Base-by-base conservation (phyloP, 2,113 vertebrate genomes). In the Sebastes fasciatus region DNA sequence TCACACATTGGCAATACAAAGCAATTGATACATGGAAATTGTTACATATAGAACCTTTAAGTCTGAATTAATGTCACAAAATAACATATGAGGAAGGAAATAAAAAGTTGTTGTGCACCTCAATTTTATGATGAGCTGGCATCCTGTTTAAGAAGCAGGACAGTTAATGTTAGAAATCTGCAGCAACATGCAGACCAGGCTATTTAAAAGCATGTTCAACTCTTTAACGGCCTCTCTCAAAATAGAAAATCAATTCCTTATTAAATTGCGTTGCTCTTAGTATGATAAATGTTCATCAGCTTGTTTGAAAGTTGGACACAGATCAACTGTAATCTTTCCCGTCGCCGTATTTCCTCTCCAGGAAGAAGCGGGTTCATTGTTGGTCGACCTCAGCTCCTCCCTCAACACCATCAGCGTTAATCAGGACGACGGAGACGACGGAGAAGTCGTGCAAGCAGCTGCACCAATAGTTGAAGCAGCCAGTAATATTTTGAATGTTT, bases 401-500 rank as follows among this genome's bases (percentile, higher is more conserved):
- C 93, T 97, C 90, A 89, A 95, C 2, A 21, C 88, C 42, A 88
- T 95, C 43, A 96, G 84, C 23, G 67, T 70, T 26, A 88, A 87
- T 83, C 91, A 82, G 70, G 87, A 79, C 19, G 77, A 91, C 21
- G 86, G 86, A 9, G 84, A 89, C 9, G 81, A 93, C 55, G 89
- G 74, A 82, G 91, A 94, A 88, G 83, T 94, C 70, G 88, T 94
- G 60, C 85, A 92, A 45, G 95, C 96, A 57, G 96, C 95, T 51
- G 86, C 68, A 13, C 91, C 95, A 34, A 93, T 99, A 5, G 94
- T 99, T 57, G 94, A 93, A 68, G 96, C 97, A 74, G 95, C 96
- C 73, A 97, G 97, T 89, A 97, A 93, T 21, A 94, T 98, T 74
- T 89, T 99, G 61, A 95, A 95, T 84, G 96, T 95, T 83, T 95